Percentiles rank a stretch among this genome's conserved stretches.
These are phyloP conservation scores for Onychorhynchus coronatus DNA, from an alignment of 2,113 vertebrate genomes.

Conservation along the genomic window DNA sequence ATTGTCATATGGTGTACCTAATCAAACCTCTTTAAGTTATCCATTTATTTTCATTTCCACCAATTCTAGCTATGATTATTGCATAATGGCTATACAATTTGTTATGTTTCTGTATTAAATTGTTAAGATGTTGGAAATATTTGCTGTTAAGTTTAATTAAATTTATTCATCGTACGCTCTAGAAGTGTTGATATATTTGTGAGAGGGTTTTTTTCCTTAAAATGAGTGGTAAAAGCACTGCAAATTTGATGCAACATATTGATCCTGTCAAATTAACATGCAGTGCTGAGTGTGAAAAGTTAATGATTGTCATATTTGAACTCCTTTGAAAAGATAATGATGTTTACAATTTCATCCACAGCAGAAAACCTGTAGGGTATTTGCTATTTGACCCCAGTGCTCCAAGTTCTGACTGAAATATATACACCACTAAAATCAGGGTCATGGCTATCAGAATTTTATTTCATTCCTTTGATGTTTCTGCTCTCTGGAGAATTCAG, in stretches of 20 bases:
- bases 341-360: constrained; percentile 1
- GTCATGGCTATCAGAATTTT: background rate
- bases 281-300: background rate
- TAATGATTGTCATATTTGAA: constrained; percentile 20
- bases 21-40: background rate
- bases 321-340: constrained; percentile 5
- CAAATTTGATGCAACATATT: background rate
- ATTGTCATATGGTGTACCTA: background rate
- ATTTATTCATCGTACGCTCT: background rate
- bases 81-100: background rate
- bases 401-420: background rate
- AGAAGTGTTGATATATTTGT: background rate
- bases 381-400: background rate
- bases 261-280: background rate
- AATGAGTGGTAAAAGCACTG: background rate
- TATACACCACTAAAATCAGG: background rate
- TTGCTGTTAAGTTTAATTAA: background rate
- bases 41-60: background rate
- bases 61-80: background rate
- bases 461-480: background rate
- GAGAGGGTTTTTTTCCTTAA: background rate
- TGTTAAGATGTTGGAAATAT: background rate
- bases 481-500: background rate
- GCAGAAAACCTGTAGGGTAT: background rate
- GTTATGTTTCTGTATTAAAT: background rate